phyloP scores from a whole-genome alignment of 2,797 vertebrate genomes.

The Aeoliscus strigatus region DNA sequence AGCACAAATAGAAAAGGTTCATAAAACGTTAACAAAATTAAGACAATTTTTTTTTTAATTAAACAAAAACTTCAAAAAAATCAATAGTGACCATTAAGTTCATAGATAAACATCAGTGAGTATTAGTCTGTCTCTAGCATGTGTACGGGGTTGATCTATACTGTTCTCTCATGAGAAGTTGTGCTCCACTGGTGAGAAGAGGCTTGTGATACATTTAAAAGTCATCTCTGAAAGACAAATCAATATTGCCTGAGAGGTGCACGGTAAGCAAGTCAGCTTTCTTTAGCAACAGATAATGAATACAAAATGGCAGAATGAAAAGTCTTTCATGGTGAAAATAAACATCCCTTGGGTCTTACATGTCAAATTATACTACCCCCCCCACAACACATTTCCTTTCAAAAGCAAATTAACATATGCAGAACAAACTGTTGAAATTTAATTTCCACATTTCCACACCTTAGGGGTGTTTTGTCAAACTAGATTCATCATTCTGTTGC shows the following conservation, averaged over 20 bases:
- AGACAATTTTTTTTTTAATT: too few relatives aligned
- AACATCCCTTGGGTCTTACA: constrained; percentile 31
- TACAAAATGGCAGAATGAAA: constrained; percentile 60
- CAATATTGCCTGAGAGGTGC: constrained; percentile 62
- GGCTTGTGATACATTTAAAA: constrained; percentile 57
- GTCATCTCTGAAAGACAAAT: constrained; percentile 59
- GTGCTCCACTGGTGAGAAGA: constrained; percentile 51
- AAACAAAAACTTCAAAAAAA: too few relatives aligned
- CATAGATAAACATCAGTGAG: constrained; percentile 49
- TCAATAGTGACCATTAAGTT: constrained; percentile 49
- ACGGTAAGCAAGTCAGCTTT: constrained; percentile 65
- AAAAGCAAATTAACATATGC: constrained; percentile 18
- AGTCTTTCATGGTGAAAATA: constrained; percentile 32
- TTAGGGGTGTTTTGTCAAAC: constrained; percentile 45
- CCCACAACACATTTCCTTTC: constrained; percentile 18
- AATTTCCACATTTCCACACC: constrained; percentile 36
- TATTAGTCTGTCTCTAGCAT: constrained; percentile 24
- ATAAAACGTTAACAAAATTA: too few relatives aligned
- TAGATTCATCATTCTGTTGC: constrained; percentile 48
- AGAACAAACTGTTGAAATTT: constrained; percentile 36
- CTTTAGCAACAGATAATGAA: constrained; percentile 64
- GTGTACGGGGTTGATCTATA: constrained; percentile 46
- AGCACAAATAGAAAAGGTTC: too few relatives aligned
- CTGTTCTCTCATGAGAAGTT: constrained; percentile 59
- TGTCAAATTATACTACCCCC: constrained; percentile 36